Percentiles rank a stretch among this genome's conserved stretches.
Evolutionary conservation across 2,888 invertebrate species (phyloP).

Genomic region (Perithous albicinctus): DNA sequence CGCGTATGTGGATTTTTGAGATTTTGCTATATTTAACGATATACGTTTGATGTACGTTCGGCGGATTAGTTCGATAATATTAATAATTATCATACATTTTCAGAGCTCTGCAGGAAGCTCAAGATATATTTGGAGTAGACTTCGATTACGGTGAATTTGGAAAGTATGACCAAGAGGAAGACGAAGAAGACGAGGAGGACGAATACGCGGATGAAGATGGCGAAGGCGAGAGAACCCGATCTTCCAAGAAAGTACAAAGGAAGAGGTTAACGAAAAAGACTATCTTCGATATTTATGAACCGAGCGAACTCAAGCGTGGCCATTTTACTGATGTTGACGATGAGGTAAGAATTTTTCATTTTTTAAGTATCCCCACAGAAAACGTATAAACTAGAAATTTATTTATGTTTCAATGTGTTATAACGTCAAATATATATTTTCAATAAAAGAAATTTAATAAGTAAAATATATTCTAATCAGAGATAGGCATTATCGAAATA

Average conservation of each 20-base stretch:
- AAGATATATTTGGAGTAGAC: slow-evolving; percentile 98
- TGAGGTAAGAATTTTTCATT: slow-evolving; percentile 83
- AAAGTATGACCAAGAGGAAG: slow-evolving; percentile 93
- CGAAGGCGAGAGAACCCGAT: slow-evolving; percentile 69
- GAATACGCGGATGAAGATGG: slow-evolving; percentile 47
- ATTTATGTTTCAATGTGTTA: too few relatives aligned
- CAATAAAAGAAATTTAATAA: too few relatives aligned
- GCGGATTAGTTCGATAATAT: not conserved
- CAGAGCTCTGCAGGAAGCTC: slow-evolving; percentile 96
- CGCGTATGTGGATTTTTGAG: slow-evolving; percentile 87
- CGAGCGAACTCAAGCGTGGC: slow-evolving; percentile 96
- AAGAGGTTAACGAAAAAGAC: slow-evolving; percentile 92
- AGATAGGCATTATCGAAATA: too few relatives aligned
- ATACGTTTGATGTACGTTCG: too few relatives aligned
- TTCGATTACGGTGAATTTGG: slow-evolving; percentile 96
- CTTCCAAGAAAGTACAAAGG: slow-evolving; percentile 90
- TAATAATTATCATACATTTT: not conserved
- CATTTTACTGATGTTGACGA: slow-evolving; percentile 97
- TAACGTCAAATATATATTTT: too few relatives aligned
- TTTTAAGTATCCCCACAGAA: too few relatives aligned
- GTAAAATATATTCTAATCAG: too few relatives aligned
- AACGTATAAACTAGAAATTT: too few relatives aligned
- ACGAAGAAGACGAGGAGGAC: slow-evolving; percentile 86
- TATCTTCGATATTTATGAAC: slow-evolving; percentile 97
- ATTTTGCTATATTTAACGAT: not conserved